Base-by-base conservation (phyloP, 2,113 vertebrate genomes). In the Tachysurus fulvidraco region DNA sequence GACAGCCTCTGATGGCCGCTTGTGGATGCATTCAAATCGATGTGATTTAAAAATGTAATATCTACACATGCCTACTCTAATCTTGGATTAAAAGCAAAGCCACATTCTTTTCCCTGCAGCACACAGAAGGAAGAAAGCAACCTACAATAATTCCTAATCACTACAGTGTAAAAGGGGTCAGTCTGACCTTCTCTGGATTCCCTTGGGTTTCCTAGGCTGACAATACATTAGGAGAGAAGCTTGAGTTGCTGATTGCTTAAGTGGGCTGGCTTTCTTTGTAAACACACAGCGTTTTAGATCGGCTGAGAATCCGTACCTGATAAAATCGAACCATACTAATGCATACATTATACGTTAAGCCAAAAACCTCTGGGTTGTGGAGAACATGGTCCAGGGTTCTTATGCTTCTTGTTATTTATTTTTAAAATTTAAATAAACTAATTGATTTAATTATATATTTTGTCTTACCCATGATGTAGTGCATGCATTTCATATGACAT, bases 161-260 rank as follows among this genome's bases (percentile, higher is more conserved):
- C n/a, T 85, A 89, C 88, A 69, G 88, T 88, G 74, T 87, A 74
- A 90, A 91, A 91, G 89, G 89, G 81, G 80, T 91, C 67, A 12
- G 44, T 54, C 44, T 36, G 54, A 57, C 77, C 77, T 79, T 79
- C 46, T 54, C 4, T 52, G 50, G 46, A 17, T 84, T n/a, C 30
- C 69, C 76, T 52, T 23, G 82, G 64, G 86, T 87, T 92, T 91
- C 84, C 87, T 87, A 88, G 77, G 84, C 57, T 88, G 65, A 28
- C 83, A 89, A 91, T 93, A 90, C 88, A 90, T n/a, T 55, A 86
- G 73, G 85, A 87, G 77, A 71, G 73, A 52, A 83, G 80, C 85
- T 76, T 79, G 19, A 52, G 28, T 36, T 79, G n/a, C 28, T 30
- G 86, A 85, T 91, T 62, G 88, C 88, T 89, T 67, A 67, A 81